Evolutionary conservation across 2,888 invertebrate genomes (phyloP).

Genomic region (Aquatica leii): DNA sequence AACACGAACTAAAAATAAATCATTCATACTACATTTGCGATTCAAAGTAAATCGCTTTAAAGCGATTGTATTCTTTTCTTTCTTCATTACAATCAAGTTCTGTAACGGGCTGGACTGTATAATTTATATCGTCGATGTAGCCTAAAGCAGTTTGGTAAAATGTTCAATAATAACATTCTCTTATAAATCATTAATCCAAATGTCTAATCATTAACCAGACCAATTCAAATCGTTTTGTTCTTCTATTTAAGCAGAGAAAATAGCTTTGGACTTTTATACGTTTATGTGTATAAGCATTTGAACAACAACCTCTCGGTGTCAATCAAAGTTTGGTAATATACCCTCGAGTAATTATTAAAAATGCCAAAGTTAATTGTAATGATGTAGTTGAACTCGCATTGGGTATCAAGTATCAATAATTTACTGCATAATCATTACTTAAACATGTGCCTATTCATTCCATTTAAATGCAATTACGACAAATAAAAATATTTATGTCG

Average conservation of each 20-base stretch:
- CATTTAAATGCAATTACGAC: constrained; percentile 18
- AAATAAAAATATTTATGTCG: constrained; percentile 8
- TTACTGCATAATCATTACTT: constrained; percentile 6
- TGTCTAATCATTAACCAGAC: constrained; percentile 41
- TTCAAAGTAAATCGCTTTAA: too few species aligned
- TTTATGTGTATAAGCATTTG: neutral
- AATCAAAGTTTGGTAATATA: neutral
- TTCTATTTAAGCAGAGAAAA: constrained; percentile 30
- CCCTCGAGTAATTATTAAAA: neutral
- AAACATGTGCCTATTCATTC: constrained; percentile 14
- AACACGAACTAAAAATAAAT: too few species aligned
- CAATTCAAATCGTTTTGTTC: constrained; percentile 43
- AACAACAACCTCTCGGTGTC: too few species aligned
- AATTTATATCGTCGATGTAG: constrained; percentile 41
- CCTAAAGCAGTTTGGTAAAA: constrained; percentile 40
- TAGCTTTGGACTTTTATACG: constrained; percentile 2
- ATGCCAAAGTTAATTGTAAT: neutral
- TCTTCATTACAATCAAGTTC: constrained; percentile 38
- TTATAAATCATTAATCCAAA: constrained; percentile 49
- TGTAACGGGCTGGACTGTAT: constrained; percentile 36
- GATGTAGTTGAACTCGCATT: neutral
- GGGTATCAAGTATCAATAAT: constrained; percentile 9
- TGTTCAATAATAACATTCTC: constrained; percentile 44
- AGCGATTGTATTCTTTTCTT: neutral
- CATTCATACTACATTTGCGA: too few species aligned